Conservation (phyloP, 2,888 invertebrate genomes). For the Embidobia sp. region DNA sequence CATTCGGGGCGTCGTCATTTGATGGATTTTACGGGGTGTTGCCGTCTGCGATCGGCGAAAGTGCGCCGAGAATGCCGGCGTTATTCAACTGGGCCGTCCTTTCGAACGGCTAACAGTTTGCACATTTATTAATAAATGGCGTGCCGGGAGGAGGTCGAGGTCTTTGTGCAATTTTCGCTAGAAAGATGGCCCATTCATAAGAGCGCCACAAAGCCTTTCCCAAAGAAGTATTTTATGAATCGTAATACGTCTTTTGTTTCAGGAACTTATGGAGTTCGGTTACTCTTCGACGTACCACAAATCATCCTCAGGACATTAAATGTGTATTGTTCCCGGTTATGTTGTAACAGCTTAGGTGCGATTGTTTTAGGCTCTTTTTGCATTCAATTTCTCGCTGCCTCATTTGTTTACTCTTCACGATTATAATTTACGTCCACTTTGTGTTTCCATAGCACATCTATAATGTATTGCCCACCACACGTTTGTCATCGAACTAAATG, state of each 20-base stretch:
- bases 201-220: background rate
- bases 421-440: constrained; percentile 10
- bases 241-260: background rate
- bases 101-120: constrained; percentile 19
- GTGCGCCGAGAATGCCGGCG: background rate
- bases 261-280: background rate
- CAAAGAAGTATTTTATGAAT: background rate
- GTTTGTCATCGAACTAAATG: constrained; percentile 6
- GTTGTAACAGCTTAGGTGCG: background rate
- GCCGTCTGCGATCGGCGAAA: constrained; percentile 12
- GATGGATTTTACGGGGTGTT: constrained; percentile 42
- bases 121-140: constrained; percentile 48
- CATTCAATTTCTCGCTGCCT: background rate
- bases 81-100: no score
- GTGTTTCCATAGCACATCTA: constrained; percentile 7
- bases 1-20: constrained; percentile 33
- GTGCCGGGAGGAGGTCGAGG: no score
- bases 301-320: background rate
- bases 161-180: no score
- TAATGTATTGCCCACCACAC: constrained; percentile 12
- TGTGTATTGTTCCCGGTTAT: background rate
- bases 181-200: no score
- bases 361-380: background rate
- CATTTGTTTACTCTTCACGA: constrained; percentile 7
- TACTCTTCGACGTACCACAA: constrained; percentile 4